phyloP scores from a whole-genome alignment of 2,113 vertebrate species.

The Monarcha castaneiventris region DNA sequence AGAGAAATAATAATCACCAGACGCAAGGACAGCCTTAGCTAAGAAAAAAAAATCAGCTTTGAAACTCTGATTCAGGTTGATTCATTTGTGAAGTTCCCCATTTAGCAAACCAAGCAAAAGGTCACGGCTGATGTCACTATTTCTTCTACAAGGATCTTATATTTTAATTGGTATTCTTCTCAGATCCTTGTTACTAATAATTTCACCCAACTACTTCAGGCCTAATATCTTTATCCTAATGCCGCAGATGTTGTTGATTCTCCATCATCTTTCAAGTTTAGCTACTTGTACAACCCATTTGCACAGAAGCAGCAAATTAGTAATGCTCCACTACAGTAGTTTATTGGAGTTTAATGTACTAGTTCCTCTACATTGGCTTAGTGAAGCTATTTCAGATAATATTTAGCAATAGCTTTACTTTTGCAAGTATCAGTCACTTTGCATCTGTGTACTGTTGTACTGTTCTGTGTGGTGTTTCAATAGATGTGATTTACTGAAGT shows the following conservation, averaged over 20 bases:
- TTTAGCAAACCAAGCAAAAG: not conserved
- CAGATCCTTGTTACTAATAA: not conserved
- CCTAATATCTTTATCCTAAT: slow-evolving; percentile 12
- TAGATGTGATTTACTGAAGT: not conserved
- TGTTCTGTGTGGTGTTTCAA: not conserved
- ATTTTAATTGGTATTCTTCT: not conserved
- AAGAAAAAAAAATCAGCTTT: not conserved
- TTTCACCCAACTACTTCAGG: not conserved
- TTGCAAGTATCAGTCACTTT: slow-evolving; percentile 15
- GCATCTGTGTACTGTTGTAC: not conserved
- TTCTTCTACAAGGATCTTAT: not conserved
- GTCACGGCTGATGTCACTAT: not conserved
- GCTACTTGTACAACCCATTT: slow-evolving; percentile 25
- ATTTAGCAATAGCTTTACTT: slow-evolving; percentile 33
- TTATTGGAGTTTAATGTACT: slow-evolving; percentile 53
- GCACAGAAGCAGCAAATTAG: slow-evolving; percentile 50
- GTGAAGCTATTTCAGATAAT: slow-evolving; percentile 1
- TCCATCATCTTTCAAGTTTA: slow-evolving; percentile 40
- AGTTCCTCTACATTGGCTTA: not conserved
- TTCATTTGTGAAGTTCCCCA: not conserved
- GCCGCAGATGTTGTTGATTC: slow-evolving; percentile 44
- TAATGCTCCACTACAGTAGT: slow-evolving; percentile 33
- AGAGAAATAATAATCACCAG: not conserved
- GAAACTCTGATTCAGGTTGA: not conserved
- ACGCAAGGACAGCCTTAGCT: not conserved